Conservation (phyloP, 2,888 invertebrate species). For the Drosophila subquinaria region DNA sequence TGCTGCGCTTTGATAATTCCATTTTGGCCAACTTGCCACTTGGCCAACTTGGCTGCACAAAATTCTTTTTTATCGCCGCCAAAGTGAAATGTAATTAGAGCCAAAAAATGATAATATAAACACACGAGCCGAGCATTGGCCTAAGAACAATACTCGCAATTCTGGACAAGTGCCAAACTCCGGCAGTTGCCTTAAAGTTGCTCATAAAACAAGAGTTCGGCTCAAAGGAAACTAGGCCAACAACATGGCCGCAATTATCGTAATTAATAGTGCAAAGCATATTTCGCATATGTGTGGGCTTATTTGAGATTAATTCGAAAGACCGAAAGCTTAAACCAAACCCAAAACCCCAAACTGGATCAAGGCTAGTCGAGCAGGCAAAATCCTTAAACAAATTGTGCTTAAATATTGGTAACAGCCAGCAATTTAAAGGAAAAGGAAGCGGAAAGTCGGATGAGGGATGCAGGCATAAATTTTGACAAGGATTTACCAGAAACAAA, state of each 20-base stretch:
- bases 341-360: background rate
- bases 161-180: slow-evolving; percentile 57
- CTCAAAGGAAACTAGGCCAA: slow-evolving; percentile 62
- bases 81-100: slow-evolving; percentile 73
- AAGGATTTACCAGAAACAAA: slow-evolving; percentile 33
- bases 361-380: slow-evolving; percentile 40
- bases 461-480: slow-evolving; percentile 34
- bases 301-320: slow-evolving; percentile 57
- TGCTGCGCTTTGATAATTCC: slow-evolving; percentile 44
- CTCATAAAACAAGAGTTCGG: slow-evolving; percentile 29
- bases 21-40: slow-evolving; percentile 30
- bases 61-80: slow-evolving; percentile 51
- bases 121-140: slow-evolving; percentile 20
- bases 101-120: slow-evolving; percentile 59
- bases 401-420: slow-evolving; percentile 33
- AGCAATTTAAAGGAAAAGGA: slow-evolving; percentile 1
- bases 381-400: slow-evolving; percentile 53
- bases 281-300: slow-evolving; percentile 28
- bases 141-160: slow-evolving; percentile 1
- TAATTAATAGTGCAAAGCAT: slow-evolving; percentile 75
- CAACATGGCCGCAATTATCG: slow-evolving; percentile 72
- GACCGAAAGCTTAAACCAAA: slow-evolving; percentile 17
- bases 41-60: slow-evolving; percentile 56
- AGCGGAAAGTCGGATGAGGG: slow-evolving; percentile 15
- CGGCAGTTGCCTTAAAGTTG: slow-evolving; percentile 39